phyloP scores from a whole-genome alignment of 2,797 vertebrate species.

The Siniperca obscura region DNA sequence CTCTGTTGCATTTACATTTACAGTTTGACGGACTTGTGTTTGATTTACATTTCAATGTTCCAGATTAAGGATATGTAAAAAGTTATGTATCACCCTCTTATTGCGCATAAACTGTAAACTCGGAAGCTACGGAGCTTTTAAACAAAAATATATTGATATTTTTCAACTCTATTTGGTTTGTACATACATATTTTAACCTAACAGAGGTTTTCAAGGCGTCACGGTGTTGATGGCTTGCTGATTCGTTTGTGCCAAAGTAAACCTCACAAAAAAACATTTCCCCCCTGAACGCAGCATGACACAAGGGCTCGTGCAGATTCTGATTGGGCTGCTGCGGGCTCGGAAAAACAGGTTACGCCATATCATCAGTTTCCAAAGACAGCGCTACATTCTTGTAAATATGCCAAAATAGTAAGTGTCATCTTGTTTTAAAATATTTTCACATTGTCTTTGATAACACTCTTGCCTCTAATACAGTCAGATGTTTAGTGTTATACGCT shows the following conservation, averaged over 20 bases:
- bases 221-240: neutral
- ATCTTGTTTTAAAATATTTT: conserved; percentile 1
- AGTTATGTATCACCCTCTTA: too few relatives aligned
- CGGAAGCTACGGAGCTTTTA: too few relatives aligned
- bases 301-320: neutral
- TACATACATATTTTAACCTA: neutral
- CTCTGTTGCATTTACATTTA: neutral
- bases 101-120: neutral
- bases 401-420: conserved; percentile 79
- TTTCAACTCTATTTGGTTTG: neutral
- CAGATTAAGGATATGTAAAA: neutral
- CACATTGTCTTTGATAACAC: fast-evolving
- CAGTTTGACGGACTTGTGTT: neutral
- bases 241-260: neutral
- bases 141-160: too few relatives aligned
- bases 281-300: conserved; percentile 59
- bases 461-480: neutral
- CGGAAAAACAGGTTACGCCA: conserved; percentile 80
- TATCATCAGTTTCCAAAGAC: conserved; percentile 69
- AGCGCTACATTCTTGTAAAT: conserved; percentile 41
- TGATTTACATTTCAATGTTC: neutral
- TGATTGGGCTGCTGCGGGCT: conserved; percentile 65
- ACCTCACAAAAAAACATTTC: fast-evolving
- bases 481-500: neutral
- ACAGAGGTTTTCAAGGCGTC: neutral